Conservation (phyloP, 2,888 invertebrate species). For the Synergus japonicus region DNA sequence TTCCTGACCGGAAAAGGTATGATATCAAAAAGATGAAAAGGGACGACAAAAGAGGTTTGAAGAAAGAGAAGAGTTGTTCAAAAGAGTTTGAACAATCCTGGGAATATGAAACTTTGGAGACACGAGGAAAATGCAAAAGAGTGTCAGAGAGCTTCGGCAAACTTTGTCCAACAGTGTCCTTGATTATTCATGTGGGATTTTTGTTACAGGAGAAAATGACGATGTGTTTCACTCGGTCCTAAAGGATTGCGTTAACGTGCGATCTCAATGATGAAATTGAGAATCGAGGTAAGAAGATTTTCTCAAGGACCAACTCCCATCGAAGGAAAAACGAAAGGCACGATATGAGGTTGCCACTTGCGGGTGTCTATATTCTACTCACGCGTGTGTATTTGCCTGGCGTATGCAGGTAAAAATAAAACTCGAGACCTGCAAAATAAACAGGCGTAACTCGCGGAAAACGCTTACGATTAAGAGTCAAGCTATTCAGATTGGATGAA, state of each 20-base stretch:
- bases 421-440: constrained; percentile 20
- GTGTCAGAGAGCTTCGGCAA: constrained; percentile 24
- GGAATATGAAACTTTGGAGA: too few relatives aligned
- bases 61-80: too few relatives aligned
- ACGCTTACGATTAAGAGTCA: neutral
- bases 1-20: neutral
- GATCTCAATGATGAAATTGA: constrained; percentile 72
- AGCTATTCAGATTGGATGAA: neutral
- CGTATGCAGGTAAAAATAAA: constrained; percentile 36
- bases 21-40: too few relatives aligned
- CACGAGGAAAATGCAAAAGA: neutral
- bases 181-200: constrained; percentile 11
- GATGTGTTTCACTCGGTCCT: constrained; percentile 47
- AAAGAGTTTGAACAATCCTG: too few relatives aligned
- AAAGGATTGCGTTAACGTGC: constrained; percentile 50
- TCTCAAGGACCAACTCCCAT: constrained; percentile 71
- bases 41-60: too few relatives aligned
- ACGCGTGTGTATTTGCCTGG: neutral
- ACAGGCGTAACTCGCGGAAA: constrained; percentile 16
- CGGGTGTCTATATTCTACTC: constrained; percentile 28
- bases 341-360: constrained; percentile 46
- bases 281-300: constrained; percentile 73
- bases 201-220: constrained; percentile 44
- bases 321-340: constrained; percentile 76
- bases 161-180: constrained; percentile 8